Conservation (phyloP, 2,888 invertebrate genomes). For the Lasioglossum malachurum region DNA sequence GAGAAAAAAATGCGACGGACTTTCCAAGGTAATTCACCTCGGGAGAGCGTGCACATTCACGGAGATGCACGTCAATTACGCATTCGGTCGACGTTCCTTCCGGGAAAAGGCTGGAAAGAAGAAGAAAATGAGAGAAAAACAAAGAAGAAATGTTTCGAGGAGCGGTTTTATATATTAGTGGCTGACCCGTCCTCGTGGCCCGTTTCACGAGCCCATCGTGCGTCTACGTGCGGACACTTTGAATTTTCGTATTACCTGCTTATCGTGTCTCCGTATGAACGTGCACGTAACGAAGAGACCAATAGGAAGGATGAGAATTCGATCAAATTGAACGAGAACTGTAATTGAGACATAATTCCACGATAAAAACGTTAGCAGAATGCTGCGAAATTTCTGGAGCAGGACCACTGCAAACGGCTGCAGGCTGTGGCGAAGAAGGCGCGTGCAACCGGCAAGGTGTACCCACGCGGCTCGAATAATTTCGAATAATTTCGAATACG, state of each 20-base stretch:
- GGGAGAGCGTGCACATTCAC: conserved; percentile 41
- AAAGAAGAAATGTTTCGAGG: conserved; percentile 43
- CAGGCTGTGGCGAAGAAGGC: not conserved
- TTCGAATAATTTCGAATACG: conserved; percentile 7
- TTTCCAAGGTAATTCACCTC: conserved; percentile 60
- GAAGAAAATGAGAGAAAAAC: conserved; percentile 21
- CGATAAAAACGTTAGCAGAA: not conserved
- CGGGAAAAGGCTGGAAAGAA: conserved; percentile 53
- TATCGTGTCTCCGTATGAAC: not conserved
- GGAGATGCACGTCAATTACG: conserved; percentile 55
- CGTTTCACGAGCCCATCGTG: conserved; percentile 52
- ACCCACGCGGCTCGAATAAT: conserved; percentile 2
- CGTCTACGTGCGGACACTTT: conserved; percentile 55
- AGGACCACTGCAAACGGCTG: not conserved
- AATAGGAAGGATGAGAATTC: not conserved
- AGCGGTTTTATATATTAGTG: conserved; percentile 53
- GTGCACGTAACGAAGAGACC: not conserved
- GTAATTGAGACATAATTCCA: not conserved
- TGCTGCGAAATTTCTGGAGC: not conserved
- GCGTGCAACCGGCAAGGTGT: not conserved
- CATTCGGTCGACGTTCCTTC: conserved; percentile 66
- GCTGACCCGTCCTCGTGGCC: conserved; percentile 64
- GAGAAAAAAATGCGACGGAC: conserved; percentile 25
- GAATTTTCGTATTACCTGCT: conserved; percentile 54
- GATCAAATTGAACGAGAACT: not conserved